Base-by-base conservation (phyloP, 1,140 invertebrate species). In the Stenopsyche tienmushanensis region DNA sequence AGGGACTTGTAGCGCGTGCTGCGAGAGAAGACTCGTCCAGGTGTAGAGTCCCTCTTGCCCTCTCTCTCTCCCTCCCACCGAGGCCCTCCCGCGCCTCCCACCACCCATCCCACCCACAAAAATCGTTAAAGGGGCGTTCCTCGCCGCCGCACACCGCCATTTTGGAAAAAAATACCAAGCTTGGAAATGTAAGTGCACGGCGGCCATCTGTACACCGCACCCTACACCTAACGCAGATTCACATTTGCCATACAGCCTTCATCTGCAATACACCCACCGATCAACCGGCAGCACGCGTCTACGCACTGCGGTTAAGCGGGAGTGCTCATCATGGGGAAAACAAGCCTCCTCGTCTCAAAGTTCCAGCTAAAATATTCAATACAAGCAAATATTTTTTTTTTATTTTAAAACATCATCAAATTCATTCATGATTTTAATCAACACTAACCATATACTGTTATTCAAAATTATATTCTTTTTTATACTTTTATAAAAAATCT, bases 41-140 rank as follows among this genome's bases (percentile, higher is more conserved):
- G 18, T 13, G 10, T 13, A 15, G 44, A 5, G 44, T 8, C 9
- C 50, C 50, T 9, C 50, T 15, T 20, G 3, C 13, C 45, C 8
- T n/a, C 34, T 8, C 7, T n/a, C 34, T 39, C 44, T 20, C 18
- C 44, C 44, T 20, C 44, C 44, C 44, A 47, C 44, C 17, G 34
- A 5, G 9, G n/a, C n/a, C 53, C 34, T 34, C n/a, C 53, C 17
- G 21, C 29, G 21, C 15, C 53, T 15, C 10, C 24, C 3, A 29
- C n/a, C 15, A 13, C 1, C 20, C 17, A 8, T 25, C 57, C 41
- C 15, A 23, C 57, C 41, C 29, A 45, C 44, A 60, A 59, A 65
- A 65, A 65, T 65, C 64, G 64, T 65, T 65, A 65, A 65, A 65
- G 55, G 64, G 64, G 64, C 64, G 64, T 65, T 17, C 21, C 57